Conservation (phyloP, 2,113 vertebrate species). For the Chamaea fasciata region DNA sequence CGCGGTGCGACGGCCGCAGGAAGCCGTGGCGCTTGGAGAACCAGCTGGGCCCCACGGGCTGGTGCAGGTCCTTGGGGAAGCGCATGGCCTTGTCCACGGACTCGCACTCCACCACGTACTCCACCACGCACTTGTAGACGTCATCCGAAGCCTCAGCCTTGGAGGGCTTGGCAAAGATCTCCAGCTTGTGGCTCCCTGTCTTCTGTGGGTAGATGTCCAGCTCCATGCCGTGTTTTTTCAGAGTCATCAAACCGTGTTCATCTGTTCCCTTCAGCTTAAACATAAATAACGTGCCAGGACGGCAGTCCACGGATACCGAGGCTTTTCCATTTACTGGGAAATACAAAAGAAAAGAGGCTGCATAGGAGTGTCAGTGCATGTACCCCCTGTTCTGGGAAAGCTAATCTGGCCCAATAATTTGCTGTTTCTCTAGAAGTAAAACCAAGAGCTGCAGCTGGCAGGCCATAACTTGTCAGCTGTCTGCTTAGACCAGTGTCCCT, state of each 20-base stretch:
- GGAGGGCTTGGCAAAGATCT: conserved; percentile 72
- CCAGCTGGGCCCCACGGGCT: conserved; percentile 81
- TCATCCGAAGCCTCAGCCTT: neutral
- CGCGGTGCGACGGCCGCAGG: conserved; percentile 49
- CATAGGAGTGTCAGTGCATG: too few species aligned
- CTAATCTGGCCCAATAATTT: neutral
- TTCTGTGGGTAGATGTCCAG: conserved; percentile 76
- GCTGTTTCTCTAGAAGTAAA: neutral
- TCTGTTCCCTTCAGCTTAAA: conserved; percentile 72
- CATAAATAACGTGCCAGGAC: conserved; percentile 59
- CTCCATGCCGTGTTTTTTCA: conserved; percentile 74
- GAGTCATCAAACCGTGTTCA: conserved; percentile 71
- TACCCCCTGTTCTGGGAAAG: neutral
- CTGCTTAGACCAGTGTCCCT: neutral
- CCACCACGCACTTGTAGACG: conserved; percentile 56
- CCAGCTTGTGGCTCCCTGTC: conserved; percentile 72
- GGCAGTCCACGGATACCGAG: conserved; percentile 70
- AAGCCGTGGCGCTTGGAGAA: conserved; percentile 77
- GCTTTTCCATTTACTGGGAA: conserved; percentile 76
- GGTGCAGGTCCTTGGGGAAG: conserved; percentile 68
- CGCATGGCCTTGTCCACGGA: conserved; percentile 51
- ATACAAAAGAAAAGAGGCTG: neutral
- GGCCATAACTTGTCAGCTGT: neutral
- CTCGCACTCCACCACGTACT: conserved; percentile 72
- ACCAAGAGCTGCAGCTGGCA: neutral